phyloP scores from a whole-genome alignment of 2,113 vertebrate genomes.

The Lampris incognitus region DNA sequence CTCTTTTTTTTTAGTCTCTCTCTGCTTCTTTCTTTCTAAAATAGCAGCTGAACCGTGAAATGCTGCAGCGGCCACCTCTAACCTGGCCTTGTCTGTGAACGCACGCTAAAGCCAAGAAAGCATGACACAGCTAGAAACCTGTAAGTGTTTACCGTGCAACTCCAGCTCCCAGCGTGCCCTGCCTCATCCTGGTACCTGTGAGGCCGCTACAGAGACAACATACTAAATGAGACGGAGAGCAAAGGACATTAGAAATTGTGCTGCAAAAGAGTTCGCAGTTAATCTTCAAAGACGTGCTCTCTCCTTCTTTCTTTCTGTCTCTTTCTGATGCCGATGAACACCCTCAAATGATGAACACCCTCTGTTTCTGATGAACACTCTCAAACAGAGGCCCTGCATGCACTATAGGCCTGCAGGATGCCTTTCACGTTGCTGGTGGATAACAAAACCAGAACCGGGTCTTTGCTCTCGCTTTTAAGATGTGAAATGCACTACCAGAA shows the following conservation, averaged over 20 bases:
- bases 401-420: no score
- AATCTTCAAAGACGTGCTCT: conserved; percentile 33
- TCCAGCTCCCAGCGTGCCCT: conserved; percentile 43
- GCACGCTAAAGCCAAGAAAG: conserved; percentile 51
- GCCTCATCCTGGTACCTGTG: conserved; percentile 29
- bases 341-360: conserved; percentile 4
- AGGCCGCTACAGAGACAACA: conserved; percentile 22
- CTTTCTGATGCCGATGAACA: conserved; percentile 44
- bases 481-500: no score
- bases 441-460: conserved; percentile 48
- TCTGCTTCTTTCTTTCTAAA: conserved; percentile 43
- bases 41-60: conserved; percentile 67
- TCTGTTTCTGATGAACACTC: conserved; percentile 40
- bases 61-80: conserved; percentile 57
- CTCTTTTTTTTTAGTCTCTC: conserved; percentile 35
- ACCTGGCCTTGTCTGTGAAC: conserved; percentile 57
- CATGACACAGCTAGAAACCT: conserved; percentile 45
- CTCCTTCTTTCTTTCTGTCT: conserved; percentile 32
- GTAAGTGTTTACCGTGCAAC: conserved; percentile 37
- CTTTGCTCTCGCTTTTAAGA: conserved; percentile 24
- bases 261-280: conserved; percentile 24
- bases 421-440: conserved; percentile 15
- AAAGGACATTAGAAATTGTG: conserved; percentile 53
- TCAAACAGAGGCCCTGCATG: neutral
- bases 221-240: conserved; percentile 48